Evolutionary conservation across 2,113 vertebrate genomes (phyloP), one percentile per base, ranked within the genome.

Genomic region (Ibidorhyncha struthersii): DNA sequence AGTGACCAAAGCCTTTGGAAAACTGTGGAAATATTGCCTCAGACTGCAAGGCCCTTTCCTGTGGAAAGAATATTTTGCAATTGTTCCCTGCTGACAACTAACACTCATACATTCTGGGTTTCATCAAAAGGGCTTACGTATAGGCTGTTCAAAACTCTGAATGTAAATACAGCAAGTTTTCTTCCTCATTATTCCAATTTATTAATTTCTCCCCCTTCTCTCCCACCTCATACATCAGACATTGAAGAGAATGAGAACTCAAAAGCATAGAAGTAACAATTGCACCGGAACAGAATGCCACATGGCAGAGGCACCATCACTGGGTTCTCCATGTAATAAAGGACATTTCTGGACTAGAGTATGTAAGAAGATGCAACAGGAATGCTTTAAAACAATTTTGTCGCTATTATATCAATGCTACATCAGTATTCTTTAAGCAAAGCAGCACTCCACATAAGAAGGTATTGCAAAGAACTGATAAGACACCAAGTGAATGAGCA

Each of bases 1-100:
- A 97, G 85, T 93, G 94, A 96, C 95, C 86, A 26, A 61, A 95
- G 77, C 53, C 63, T 62, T 32, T 88, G 77, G 91, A 91, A 96
- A 96, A 82, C 89, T 90, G 47, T 96, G 96, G 97, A 97, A 97
- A 98, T 70, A 86, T 26, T 93, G 89, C 95, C 84, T 98, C 92
- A 95, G 85, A 93, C 52, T 89, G 82, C 88, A 94, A 89, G 58
- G 78, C 74, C 76, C 73, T 97, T 98, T 97, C 96, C 96, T 95
- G 69, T 83, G 96, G 96, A 88, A 86, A 86, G 45, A 62, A 15
- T 93, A 84, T 81, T 96, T 94, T 95, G 92, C 89, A 94, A 23
- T 76, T 94, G 78, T 58, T 94, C 84, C 58, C 93, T 87, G 80
- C 82, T 89, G 90, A 96, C 81, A 43, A 8, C 41, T 82, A 72